Evolutionary conservation across 2,797 vertebrate species (phyloP), one percentile per base, ranked within the genome.

Genomic region (Limnodromus scolopaceus): DNA sequence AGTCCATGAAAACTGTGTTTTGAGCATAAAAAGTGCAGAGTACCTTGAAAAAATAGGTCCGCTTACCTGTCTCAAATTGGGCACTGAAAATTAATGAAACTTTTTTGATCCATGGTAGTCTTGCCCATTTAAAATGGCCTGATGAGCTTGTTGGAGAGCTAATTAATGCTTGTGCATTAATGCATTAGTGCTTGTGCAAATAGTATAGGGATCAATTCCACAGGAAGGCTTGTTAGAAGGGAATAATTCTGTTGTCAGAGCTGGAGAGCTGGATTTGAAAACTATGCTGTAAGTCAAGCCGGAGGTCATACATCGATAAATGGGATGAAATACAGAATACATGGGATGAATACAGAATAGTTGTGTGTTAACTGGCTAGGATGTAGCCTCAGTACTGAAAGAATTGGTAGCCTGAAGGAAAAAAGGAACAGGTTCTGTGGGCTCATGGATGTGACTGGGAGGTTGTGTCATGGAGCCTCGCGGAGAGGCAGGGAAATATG

Each of bases 291-390:
- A 87, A 70, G 63, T 89, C 39, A 74, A 43, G 18, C 28, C n/a
- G 77, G 36, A 60, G 11, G 39, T 84, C 78, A 10, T 53, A 11
- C 48, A 27, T 39, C 13, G 15, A 23, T 30, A 51, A 65, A 53
- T 10, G 58, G 20, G 15, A 61, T 81, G 34, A 55, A 79, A 69
- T 71, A 51, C n/a, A n/a, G n/a, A n/a, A n/a, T n/a, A n/a, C n/a
- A n/a, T n/a, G n/a, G n/a, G n/a, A n/a, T n/a, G 82, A 89, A 45
- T 30, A 66, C 0, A 0, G 20, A 89, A 16, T 55, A 80, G n/a
- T 28, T 66, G 12, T 75, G 4, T 20, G 13, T 64, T 75, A 63
- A 10, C 17, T 34, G 32, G 16, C 15, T 23, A 38, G 32, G 48
- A 41, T 84, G 6, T 41, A 15, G 16, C n/a, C n/a, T 94, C 48